Evolutionary conservation across 2,113 vertebrate species (phyloP), one percentile per base, ranked within the genome.

Genomic region (Oncorhynchus gorbuscha): DNA sequence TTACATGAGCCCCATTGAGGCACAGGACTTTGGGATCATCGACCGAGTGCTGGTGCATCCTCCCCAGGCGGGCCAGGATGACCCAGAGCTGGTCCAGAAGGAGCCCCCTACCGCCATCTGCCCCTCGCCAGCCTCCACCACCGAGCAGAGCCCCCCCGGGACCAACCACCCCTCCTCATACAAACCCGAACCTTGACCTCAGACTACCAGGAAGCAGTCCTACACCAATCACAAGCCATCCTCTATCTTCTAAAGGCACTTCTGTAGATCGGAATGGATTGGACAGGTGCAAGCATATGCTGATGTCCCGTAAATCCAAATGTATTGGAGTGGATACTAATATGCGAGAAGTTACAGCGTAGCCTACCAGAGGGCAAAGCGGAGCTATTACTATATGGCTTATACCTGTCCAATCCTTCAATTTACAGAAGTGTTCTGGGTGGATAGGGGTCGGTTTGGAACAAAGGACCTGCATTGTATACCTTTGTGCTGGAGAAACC

Each of bases 1-100:
- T 24, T 98, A 98, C 93, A 96, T 98, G 96, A 96, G 96, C 82
- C 96, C 96, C 5, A 94, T 96, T 84, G 95, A 98, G 85, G 96
- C 96, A 1, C 96, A 97, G 90, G 96, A 96, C 84, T 98, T 97
- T 0, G 96, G 96, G 12, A 86, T 98, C 78, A 93, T 98, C 6
- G 96, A 98, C 89, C 92, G 92, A 69, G 96, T 98, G 24, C 90
- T 98, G 77, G 95, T 97, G 26, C 96, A 97, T 75, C 96, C 96
- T 0, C 96, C 96, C 0, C 95, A 96, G 71, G 95, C 95, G 0
- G 96, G 96, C 1, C 92, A 96, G 86, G 96, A 97, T 0, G 96
- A 97, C 76, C 96, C 96, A 0, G 93, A 95, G 76, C 89, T 97
- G 84, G 94, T 97, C 12, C 93, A 96, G 65, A 97, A 97, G 69